These are phyloP conservation scores for Leptinotarsa juncta DNA, from an alignment of 2,888 invertebrate species.

Conservation along the genomic window DNA sequence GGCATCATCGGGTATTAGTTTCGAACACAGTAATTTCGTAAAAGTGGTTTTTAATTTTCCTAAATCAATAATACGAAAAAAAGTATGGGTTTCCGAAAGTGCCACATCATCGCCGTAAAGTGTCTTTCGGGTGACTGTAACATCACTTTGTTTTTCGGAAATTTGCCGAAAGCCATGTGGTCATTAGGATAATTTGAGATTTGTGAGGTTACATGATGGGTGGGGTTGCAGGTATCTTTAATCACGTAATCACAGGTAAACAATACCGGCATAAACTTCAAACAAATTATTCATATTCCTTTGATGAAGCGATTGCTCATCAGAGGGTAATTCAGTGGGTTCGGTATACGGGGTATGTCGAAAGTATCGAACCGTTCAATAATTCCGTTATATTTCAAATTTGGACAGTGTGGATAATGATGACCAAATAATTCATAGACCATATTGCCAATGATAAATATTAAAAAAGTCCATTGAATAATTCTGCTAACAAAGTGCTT, in stretches of 20 bases:
- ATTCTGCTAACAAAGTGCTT: too few species aligned
- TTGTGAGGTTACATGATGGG: slow-evolving; percentile 34
- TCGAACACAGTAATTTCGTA: slow-evolving; percentile 51
- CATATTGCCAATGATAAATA: too few species aligned
- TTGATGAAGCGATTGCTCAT: not conserved
- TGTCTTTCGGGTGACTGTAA: slow-evolving; percentile 49
- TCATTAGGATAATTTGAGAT: slow-evolving; percentile 53
- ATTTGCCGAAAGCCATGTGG: slow-evolving; percentile 48
- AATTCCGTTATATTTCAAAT: too few species aligned
- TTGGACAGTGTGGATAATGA: too few species aligned
- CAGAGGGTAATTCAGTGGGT: not conserved
- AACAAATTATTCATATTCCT: not conserved
- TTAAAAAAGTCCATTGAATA: too few species aligned
- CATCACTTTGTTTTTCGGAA: slow-evolving; percentile 54
- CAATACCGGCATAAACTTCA: slow-evolving; percentile 11
- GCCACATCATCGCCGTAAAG: slow-evolving; percentile 54
- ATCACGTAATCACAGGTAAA: slow-evolving; percentile 18
- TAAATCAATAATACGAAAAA: slow-evolving; percentile 54
- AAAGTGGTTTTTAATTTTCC: slow-evolving; percentile 57
- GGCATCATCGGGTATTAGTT: slow-evolving; percentile 49
- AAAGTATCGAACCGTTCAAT: too few species aligned
- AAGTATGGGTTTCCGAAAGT: slow-evolving; percentile 49
- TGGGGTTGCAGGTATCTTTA: slow-evolving; percentile 25
- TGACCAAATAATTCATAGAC: too few species aligned
- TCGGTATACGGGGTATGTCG: not conserved